phyloP scores from a whole-genome alignment of 2,797 vertebrate genomes.

The Anolis apletophallus region DNA sequence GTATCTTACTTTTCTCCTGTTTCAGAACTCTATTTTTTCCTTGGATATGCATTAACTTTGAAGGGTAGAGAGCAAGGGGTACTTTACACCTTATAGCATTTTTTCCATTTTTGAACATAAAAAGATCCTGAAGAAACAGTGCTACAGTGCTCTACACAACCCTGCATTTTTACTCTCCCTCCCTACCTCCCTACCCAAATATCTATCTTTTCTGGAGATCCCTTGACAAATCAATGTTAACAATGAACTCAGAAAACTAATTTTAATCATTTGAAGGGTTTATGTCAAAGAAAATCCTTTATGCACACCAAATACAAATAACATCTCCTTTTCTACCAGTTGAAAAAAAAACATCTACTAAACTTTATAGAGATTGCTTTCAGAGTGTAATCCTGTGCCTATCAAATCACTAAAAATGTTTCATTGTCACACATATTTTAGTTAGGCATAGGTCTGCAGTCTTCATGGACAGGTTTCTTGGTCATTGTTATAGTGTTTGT shows the following conservation, averaged over 20 bases:
- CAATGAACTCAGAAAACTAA: constrained; percentile 55
- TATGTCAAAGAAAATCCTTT: constrained; percentile 22
- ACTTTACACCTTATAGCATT: constrained; percentile 38
- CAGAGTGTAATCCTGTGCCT: not conserved
- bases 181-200: not conserved
- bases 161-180: not conserved
- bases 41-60: constrained; percentile 42
- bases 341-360: not conserved
- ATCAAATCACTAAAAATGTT: not conserved
- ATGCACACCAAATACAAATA: not conserved
- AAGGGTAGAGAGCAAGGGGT: constrained; percentile 39
- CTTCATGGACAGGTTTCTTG: not conserved
- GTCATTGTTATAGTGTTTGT: not conserved
- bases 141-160: not conserved
- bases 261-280: constrained; percentile 27
- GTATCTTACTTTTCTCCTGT: constrained; percentile 38
- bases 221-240: constrained; percentile 56
- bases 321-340: not conserved
- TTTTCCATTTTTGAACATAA: constrained; percentile 30
- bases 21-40: constrained; percentile 56
- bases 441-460: not conserved
- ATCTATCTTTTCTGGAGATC: constrained; percentile 47
- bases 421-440: not conserved
- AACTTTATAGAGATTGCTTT: not conserved
- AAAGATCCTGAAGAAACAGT: not conserved